Percentiles rank a stretch among this genome's conserved stretches.
Evolutionary conservation across 2,888 invertebrate species (phyloP).

Genomic region (Caenorhabditis afra): DNA sequence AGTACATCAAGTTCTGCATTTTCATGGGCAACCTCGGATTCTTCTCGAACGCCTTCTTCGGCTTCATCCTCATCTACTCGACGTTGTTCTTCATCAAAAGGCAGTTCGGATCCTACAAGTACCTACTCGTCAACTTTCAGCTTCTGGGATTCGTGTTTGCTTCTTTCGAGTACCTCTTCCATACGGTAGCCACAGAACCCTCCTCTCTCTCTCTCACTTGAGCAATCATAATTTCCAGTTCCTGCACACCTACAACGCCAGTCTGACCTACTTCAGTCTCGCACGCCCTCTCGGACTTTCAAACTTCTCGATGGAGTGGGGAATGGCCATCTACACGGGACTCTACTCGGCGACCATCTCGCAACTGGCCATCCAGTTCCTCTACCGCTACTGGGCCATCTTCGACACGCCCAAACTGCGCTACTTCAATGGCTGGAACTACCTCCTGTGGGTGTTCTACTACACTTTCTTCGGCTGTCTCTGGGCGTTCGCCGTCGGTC

Average conservation of each 20-base stretch:
- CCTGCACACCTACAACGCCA: conserved; percentile 36
- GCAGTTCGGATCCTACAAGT: conserved; percentile 48
- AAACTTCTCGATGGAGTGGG: conserved; percentile 30
- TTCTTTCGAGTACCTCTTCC: conserved; percentile 23
- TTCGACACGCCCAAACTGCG: conserved; percentile 27
- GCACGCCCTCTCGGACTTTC: conserved; percentile 13
- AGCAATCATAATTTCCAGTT: conserved; percentile 17
- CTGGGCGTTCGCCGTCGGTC: conserved; percentile 35
- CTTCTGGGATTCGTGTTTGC: conserved; percentile 36
- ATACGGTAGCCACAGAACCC: conserved; percentile 10
- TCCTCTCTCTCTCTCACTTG: background rate
- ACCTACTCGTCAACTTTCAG: conserved; percentile 40
- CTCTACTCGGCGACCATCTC: conserved; percentile 34
- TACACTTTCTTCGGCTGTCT: conserved; percentile 38
- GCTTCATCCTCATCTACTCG: conserved; percentile 14
- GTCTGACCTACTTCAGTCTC: conserved; percentile 35
- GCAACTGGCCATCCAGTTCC: conserved; percentile 30
- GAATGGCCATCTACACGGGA: conserved; percentile 37
- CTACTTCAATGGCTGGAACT: conserved; percentile 35
- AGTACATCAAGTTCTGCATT: conserved; percentile 16
- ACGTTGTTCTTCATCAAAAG: conserved; percentile 25
- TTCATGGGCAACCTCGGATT: conserved; percentile 38
- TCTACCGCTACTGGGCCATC: conserved; percentile 40
- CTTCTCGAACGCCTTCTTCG: conserved; percentile 22
- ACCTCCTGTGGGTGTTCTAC: conserved; percentile 35